A percentile compares a stretch with the other conserved stretches of the same genome.
These are phyloP conservation scores for Latrodectus hesperus DNA, from an alignment of 2,888 invertebrate species.

Conservation along the genomic window DNA sequence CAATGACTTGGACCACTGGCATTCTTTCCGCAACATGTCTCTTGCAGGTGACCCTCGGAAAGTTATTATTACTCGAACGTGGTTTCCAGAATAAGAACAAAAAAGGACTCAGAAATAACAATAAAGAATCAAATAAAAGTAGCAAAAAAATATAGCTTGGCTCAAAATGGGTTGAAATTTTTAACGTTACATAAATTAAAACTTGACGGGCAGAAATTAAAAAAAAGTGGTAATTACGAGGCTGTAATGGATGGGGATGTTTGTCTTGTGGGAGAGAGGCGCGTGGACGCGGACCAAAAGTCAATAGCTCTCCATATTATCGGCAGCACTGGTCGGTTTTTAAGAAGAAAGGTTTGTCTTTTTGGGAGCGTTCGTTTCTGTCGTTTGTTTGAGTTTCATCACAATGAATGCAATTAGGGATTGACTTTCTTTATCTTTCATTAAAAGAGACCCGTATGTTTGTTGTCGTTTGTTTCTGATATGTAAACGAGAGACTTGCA, in stretches of 20 bases:
- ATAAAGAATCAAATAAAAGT: conserved; percentile 1
- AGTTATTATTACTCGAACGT: conserved; percentile 34
- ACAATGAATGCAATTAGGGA: neutral
- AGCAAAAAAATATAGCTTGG: conserved; percentile 3
- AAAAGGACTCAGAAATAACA: conserved; percentile 10
- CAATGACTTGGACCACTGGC: conserved; percentile 5
- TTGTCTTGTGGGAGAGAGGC: conserved; percentile 29
- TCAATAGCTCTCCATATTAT: conserved; percentile 33
- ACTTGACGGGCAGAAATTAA: conserved; percentile 18
- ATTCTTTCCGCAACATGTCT: neutral
- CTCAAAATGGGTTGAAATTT: conserved; percentile 21
- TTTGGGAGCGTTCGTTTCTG: neutral
- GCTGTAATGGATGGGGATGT: conserved; percentile 43
- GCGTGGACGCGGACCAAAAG: conserved; percentile 17
- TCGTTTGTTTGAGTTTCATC: neutral
- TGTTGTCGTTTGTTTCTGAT: conserved; percentile 5
- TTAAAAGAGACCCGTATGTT: neutral
- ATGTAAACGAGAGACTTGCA: neutral
- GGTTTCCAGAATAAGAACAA: neutral
- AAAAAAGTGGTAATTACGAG: conserved; percentile 50
- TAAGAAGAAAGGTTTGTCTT: conserved; percentile 1
- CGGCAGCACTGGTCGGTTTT: conserved; percentile 6
- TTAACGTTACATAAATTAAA: conserved; percentile 39
- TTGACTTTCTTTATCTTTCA: neutral
- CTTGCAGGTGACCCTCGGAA: neutral